Evolutionary conservation across 2,888 invertebrate genomes (phyloP), one percentile per base, ranked within the genome.

Genomic region (Xestia rhomboidea): DNA sequence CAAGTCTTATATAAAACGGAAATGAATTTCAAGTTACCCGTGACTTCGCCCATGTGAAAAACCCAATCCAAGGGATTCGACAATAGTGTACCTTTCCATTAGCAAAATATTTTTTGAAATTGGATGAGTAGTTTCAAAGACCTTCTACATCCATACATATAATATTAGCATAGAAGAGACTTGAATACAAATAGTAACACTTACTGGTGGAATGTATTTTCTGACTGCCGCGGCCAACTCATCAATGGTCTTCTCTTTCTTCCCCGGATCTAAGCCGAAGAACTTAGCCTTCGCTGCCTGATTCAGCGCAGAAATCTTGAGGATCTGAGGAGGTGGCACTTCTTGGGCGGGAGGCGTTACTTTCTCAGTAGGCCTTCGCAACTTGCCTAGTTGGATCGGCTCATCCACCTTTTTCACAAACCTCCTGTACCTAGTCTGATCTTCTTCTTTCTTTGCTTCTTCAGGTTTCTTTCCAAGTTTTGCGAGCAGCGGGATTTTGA

Each of bases 201-300:
- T 94, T 72, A 96, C 96, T 85, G 95, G 94, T 82, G 96, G 95
- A 91, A 96, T 95, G 90, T 95, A 96, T 87, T 94, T 96, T 89
- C 96, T 93, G 13, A 96, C 96, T 64, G 96, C 95, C 41, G 96
- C 96, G 0, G 95, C 90, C 70, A 96, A 82, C 82, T 96, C 96
- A 64, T 96, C 96, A 13, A 96, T 91, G 70, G 89, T 96, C 84
- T 93, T 95, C 85, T 95, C 96, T 75, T 94, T 95, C 90, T 94
- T 95, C 46, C 86, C 86, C 2, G 90, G 77, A 13, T 95, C 96
- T 24, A 96, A 77, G 0, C 96, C 96, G 73, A 96, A 96, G 93
- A 96, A 96, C 89, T 94, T 96, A 73, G 95, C 95, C 90, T 96
- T 96, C 10, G 96, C 96, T 3, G 92, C 95, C 77, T 94, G 95